Evolutionary conservation across 1,140 invertebrate species (phyloP), one percentile per base, ranked within the genome.

Genomic region (Caenorhabditis inopinata): DNA sequence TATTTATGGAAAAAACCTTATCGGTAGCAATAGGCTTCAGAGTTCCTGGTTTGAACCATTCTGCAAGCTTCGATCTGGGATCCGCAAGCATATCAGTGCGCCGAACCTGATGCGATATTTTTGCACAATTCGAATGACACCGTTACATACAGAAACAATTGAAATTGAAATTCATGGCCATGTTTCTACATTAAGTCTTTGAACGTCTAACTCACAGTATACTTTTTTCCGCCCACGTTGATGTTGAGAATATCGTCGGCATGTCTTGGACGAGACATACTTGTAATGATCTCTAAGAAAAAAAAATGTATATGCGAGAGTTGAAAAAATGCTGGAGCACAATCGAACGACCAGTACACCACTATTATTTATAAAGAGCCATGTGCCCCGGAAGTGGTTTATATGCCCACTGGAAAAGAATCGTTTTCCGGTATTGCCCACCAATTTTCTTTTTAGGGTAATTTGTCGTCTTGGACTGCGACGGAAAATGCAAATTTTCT

Each of bases 201-300:
- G n/a, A n/a, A n/a, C n/a, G n/a, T 38, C 9, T 2, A 74, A 27
- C 80, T 80, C 47, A 87, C 86, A 11, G 87, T 87, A 51, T 83
- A 87, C 42, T 87, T 87, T 62, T 87, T 87, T 12, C 86, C 86
- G 2, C 86, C 86, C 18, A 87, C 86, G 48, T 87, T 87, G 21
- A 87, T 85, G 49, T 85, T 87, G 23, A 86, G 53, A 78, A 86
- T 87, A 74, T 86, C 85, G 62, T 86, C 85, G 3, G 80, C 74
- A 47, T 82, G 80, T 27, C 80, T 21, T 49, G 74, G 42, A 23
- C 82, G 79, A n/a, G 82, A 82, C 82, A 83, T 83, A 25, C n/a
- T 51, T 51, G 18, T 68, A 32, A 14, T 32, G 4, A 25, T 11
- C 6, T 7, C 9, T 12, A 2, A 21, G 12, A 42, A 21, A 7